These are phyloP conservation scores for Seladonia tumulorum DNA, from an alignment of 2,888 invertebrate genomes.

Conservation along the genomic window DNA sequence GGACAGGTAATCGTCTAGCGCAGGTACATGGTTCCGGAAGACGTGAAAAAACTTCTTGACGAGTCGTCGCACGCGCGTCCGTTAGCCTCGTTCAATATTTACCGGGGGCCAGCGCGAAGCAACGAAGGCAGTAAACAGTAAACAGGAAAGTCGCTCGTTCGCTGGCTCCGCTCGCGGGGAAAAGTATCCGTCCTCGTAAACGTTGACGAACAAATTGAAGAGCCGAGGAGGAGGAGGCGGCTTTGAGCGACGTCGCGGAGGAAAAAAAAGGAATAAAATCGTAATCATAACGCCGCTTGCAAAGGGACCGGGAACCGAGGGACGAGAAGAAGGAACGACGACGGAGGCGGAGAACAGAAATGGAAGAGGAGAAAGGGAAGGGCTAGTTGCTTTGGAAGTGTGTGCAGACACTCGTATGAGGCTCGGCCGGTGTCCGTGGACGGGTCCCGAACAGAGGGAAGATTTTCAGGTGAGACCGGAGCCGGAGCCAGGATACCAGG, in stretches of 20 bases:
- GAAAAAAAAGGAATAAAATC: slow-evolving; percentile 13
- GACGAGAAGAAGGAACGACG: slow-evolving; percentile 5
- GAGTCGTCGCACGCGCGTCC: not conserved
- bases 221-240: not conserved
- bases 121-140: slow-evolving; percentile 11
- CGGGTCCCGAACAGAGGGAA: slow-evolving; percentile 10
- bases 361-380: not conserved
- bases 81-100: slow-evolving; percentile 13
- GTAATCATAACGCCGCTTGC: slow-evolving; percentile 22
- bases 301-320: slow-evolving; percentile 11
- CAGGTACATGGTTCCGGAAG: not conserved
- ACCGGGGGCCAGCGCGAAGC: not conserved
- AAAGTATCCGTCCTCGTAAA: not conserved
- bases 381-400: slow-evolving; percentile 38
- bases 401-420: slow-evolving; percentile 45
- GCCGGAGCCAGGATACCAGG: not conserved
- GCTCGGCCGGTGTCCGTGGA: slow-evolving; percentile 16
- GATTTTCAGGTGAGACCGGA: slow-evolving; percentile 37
- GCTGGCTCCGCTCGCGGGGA: not conserved
- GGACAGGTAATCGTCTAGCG: not conserved
- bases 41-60: slow-evolving; percentile 2
- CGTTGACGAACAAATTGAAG: slow-evolving; percentile 23
- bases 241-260: slow-evolving; percentile 10
- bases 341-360: not conserved
- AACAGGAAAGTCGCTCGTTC: not conserved